phyloP scores from a whole-genome alignment of 1,140 invertebrate genomes.

The Scaptodrosophila lebanonensis region DNA sequence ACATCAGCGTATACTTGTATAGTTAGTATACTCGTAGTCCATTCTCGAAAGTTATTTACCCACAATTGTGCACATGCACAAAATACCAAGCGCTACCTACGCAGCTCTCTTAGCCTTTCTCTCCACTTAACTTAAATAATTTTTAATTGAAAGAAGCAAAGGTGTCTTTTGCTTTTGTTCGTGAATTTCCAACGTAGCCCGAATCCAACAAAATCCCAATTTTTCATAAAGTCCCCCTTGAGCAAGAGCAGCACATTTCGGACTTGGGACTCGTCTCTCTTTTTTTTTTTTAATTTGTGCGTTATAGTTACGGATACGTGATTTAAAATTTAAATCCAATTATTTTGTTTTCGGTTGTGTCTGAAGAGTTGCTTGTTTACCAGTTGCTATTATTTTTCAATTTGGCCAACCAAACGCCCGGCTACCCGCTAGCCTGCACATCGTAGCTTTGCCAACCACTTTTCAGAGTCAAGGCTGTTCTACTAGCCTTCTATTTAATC shows the following conservation, averaged over 20 bases:
- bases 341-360: background rate
- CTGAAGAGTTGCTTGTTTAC: background rate
- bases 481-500: slow-evolving; percentile 31
- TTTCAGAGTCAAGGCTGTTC: slow-evolving; percentile 61
- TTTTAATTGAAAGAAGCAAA: slow-evolving; percentile 67
- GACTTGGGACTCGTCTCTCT: too few species aligned
- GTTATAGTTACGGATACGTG: background rate
- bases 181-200: too few species aligned
- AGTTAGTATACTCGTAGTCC: too few species aligned
- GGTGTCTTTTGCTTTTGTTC: too few species aligned
- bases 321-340: slow-evolving; percentile 2
- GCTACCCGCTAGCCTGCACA: slow-evolving; percentile 37
- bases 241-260: too few species aligned
- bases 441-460: background rate
- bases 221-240: too few species aligned
- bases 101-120: slow-evolving; percentile 59
- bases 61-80: slow-evolving; percentile 47
- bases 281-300: background rate
- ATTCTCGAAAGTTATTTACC: slow-evolving; percentile 55
- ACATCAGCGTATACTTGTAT: too few species aligned
- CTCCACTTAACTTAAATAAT: slow-evolving; percentile 66
- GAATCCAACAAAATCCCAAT: background rate
- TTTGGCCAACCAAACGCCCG: slow-evolving; percentile 35
- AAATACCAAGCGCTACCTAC: too few species aligned
- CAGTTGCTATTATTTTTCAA: slow-evolving; percentile 60